Conservation (phyloP, 1,140 invertebrate genomes). For the Pectinophora gossypiella region DNA sequence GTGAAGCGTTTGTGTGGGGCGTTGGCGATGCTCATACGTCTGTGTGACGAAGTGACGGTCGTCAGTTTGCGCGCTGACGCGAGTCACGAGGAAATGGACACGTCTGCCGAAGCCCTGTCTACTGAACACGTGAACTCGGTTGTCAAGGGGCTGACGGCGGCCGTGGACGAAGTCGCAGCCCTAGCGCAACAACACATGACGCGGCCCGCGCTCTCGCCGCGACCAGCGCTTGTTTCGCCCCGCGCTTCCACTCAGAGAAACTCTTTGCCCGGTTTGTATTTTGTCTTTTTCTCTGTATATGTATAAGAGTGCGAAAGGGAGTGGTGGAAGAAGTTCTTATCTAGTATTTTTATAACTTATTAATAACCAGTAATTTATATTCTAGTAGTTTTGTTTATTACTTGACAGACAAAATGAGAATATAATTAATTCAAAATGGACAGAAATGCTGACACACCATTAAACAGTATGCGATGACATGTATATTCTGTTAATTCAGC, state of each 20-base stretch:
- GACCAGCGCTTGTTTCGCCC: slow-evolving; percentile 57
- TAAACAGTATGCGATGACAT: too few relatives aligned
- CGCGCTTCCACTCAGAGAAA: slow-evolving; percentile 70
- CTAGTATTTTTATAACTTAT: too few relatives aligned
- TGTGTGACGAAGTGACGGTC: slow-evolving; percentile 87
- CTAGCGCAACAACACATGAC: slow-evolving; percentile 65
- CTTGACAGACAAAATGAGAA: too few relatives aligned
- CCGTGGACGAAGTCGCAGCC: slow-evolving; percentile 81
- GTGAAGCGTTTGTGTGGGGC: slow-evolving; percentile 92
- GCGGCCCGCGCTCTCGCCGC: slow-evolving; percentile 56
- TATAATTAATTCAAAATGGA: too few relatives aligned
- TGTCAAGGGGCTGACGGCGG: slow-evolving; percentile 85
- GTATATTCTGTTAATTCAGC: too few relatives aligned
- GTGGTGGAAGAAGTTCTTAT: too few relatives aligned
- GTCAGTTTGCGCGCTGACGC: slow-evolving; percentile 83
- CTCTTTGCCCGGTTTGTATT: slow-evolving; percentile 76
- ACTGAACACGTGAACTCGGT: slow-evolving; percentile 86
- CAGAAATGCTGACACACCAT: too few relatives aligned
- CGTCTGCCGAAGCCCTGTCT: slow-evolving; percentile 41
- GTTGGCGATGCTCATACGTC: slow-evolving; percentile 89
- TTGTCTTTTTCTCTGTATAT: too few relatives aligned
- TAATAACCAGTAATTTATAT: too few relatives aligned
- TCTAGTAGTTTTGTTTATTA: too few relatives aligned
- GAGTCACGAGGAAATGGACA: slow-evolving; percentile 44
- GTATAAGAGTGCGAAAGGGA: too few relatives aligned